Evolutionary conservation across 1,140 invertebrate genomes (phyloP).

Genomic region (Hyles vespertilio): DNA sequence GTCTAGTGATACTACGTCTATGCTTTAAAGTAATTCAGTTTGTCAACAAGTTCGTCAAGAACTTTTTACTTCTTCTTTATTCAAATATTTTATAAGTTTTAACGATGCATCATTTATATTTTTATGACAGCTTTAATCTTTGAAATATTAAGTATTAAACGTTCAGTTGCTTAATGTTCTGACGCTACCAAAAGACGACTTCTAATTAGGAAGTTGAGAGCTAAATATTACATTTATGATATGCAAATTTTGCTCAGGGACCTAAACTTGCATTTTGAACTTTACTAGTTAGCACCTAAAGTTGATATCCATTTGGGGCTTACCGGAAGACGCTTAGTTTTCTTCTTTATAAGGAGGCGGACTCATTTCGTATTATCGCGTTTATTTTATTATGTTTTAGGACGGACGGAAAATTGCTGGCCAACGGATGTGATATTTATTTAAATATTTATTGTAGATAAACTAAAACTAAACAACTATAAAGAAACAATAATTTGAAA

Average conservation of each 20-base stretch:
- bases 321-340: conserved; percentile 26
- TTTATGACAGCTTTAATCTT: too few relatives aligned
- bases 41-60: too few relatives aligned
- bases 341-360: conserved; percentile 39
- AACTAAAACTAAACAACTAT: too few relatives aligned
- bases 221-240: conserved; percentile 74
- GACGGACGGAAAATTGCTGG: conserved; percentile 8
- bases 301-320: conserved; percentile 28
- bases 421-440: too few relatives aligned
- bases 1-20: too few relatives aligned
- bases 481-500: too few relatives aligned
- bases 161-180: conserved; percentile 20
- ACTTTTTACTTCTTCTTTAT: too few relatives aligned
- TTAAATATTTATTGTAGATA: too few relatives aligned
- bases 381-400: conserved; percentile 39
- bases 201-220: conserved; percentile 72
- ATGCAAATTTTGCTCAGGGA: conserved; percentile 66
- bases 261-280: conserved; percentile 40
- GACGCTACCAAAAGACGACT: conserved; percentile 53
- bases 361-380: conserved; percentile 29
- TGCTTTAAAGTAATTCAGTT: too few relatives aligned
- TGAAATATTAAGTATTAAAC: neutral
- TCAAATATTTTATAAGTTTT: too few relatives aligned
- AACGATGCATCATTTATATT: too few relatives aligned
- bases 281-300: conserved; percentile 34